Evolutionary conservation across 2,797 vertebrate species (phyloP).

Genomic region (Emys orbicularis): DNA sequence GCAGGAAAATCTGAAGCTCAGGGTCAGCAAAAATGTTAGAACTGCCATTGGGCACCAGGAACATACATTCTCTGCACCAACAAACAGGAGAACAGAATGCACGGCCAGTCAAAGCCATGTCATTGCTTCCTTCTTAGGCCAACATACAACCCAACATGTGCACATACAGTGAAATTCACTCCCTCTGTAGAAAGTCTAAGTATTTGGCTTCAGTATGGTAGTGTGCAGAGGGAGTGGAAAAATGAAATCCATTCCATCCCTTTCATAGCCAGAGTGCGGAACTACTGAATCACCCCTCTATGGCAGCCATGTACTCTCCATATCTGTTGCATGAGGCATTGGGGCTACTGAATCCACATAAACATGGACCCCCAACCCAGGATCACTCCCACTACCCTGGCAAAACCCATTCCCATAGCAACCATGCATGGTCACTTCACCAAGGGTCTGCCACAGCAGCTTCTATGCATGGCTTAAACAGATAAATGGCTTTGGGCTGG

Average conservation of each 20-base stretch:
- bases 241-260: not conserved
- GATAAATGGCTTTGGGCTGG: not conserved
- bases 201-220: not conserved
- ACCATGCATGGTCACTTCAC: not conserved
- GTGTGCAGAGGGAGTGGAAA: not conserved
- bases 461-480: not conserved
- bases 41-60: not conserved
- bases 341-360: not conserved
- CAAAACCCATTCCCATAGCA: not conserved
- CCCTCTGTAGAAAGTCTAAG: not conserved
- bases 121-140: not conserved
- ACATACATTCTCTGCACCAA: not conserved
- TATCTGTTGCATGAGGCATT: not conserved
- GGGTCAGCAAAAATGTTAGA: not conserved
- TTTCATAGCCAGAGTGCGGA: not conserved
- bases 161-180: not conserved
- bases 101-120: not conserved
- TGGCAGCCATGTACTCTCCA: not conserved
- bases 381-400: not conserved
- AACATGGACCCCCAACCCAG: not conserved
- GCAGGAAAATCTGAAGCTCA: rapidly evolving
- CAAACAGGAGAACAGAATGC: not conserved
- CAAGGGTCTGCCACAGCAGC: not conserved
- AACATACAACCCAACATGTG: not conserved
- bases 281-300: not conserved